Evolutionary conservation across 2,113 vertebrate species (phyloP), one percentile per base, ranked within the genome.

Genomic region (Burhinus oedicnemus): DNA sequence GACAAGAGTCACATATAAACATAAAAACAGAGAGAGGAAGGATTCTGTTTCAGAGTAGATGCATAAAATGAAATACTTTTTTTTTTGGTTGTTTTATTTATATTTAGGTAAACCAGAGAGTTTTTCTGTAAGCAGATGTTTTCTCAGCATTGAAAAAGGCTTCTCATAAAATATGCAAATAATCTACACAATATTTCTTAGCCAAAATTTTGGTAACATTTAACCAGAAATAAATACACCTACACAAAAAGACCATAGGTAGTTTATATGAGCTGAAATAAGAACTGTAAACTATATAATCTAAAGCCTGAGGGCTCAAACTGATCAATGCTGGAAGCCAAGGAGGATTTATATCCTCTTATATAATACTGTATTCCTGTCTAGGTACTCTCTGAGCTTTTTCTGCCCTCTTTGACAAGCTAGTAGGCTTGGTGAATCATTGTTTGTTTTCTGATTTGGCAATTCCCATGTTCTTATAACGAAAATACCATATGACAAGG

Each of bases 371-470:
- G 75, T 42, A 79, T 83, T 93, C 45, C 51, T 93, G 70, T 52
- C 87, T 88, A 70, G 87, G 75, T 93, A 83, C 77, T 62, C 85
- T 91, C 71, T 93, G 89, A 91, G 89, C 38, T 81, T 91, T 93
- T 92, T 74, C 66, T 97, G 55, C 87, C 84, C 55, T 90, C 84
- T 91, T 91, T 96, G 91, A 95, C 94, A 96, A 94, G 78, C 42
- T 95, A 74, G 70, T 38, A 85, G 52, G 49, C 79, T 92, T 95
- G 91, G 93, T 95, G 89, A 95, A 94, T 95, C 89, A 90, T 80
- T 87, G 81, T 86, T 97, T 96, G 78, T 83, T 95, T 96, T 90
- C 79, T 95, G 82, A 96, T 96, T 90, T 96, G 91, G 89, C 71
- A 97, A 91, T 83, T 93, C 93, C 87, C 76, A 47, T 93, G 87